These are phyloP conservation scores for Agrotis exclamationis DNA, from an alignment of 2,888 invertebrate genomes.

Conservation along the genomic window DNA sequence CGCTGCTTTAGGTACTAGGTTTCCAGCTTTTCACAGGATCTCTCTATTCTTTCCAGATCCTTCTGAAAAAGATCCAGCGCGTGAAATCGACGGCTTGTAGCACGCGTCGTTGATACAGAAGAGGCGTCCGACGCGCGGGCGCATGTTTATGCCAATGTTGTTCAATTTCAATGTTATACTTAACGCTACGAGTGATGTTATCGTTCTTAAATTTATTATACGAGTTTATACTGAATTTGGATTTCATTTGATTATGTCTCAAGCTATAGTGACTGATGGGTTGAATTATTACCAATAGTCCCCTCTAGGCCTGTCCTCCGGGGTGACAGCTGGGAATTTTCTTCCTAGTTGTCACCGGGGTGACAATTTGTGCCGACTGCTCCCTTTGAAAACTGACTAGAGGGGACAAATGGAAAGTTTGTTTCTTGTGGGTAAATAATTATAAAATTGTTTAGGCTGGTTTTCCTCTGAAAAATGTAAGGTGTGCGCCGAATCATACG, in stretches of 20 bases:
- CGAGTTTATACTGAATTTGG: constrained; percentile 54
- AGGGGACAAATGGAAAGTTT: too few species aligned
- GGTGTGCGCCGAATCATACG: neutral
- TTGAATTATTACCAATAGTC: too few species aligned
- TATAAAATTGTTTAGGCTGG: neutral
- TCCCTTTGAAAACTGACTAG: too few species aligned
- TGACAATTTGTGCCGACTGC: too few species aligned
- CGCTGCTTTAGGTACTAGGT: too few species aligned
- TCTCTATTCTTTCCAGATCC: constrained; percentile 76
- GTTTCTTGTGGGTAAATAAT: too few species aligned
- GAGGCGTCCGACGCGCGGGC: constrained; percentile 80
- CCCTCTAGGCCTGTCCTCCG: too few species aligned
- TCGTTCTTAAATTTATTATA: constrained; percentile 81
- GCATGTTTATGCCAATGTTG: constrained; percentile 69
- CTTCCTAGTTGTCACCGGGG: too few species aligned
- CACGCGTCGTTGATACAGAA: constrained; percentile 85
- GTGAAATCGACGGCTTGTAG: constrained; percentile 87
- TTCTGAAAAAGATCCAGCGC: constrained; percentile 88
- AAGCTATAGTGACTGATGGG: too few species aligned
- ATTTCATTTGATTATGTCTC: neutral
- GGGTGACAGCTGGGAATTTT: too few species aligned
- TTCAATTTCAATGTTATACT: constrained; percentile 57
- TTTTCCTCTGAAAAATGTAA: neutral
- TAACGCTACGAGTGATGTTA: constrained; percentile 60
- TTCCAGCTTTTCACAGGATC: neutral